Conservation (phyloP, 23 tunicate species). For the Clavelina lepadiformis region DNA sequence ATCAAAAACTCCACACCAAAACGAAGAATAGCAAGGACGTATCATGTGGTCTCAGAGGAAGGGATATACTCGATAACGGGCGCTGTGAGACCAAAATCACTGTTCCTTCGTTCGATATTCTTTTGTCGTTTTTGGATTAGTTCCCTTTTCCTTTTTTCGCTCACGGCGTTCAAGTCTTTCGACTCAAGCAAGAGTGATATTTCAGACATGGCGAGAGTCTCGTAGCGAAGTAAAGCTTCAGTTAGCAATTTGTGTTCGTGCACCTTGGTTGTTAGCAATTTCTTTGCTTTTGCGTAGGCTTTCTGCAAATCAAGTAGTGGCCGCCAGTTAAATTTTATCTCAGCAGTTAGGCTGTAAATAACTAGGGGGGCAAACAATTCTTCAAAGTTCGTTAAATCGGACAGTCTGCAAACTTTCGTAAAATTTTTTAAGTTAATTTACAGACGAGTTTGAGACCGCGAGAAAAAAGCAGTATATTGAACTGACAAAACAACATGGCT, state of each 20-base stretch:
- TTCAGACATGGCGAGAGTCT: slow-evolving; percentile 45
- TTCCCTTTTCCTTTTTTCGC: slow-evolving; percentile 13
- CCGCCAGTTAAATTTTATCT: too few species aligned
- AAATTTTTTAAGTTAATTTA: too few species aligned
- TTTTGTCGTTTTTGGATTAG: slow-evolving; percentile 2
- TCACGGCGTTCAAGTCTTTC: slow-evolving; percentile 3
- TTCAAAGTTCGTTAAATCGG: too few species aligned
- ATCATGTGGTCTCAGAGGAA: too few species aligned
- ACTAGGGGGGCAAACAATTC: too few species aligned
- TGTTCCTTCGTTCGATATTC: not conserved
- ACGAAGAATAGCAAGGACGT: too few species aligned
- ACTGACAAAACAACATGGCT: too few species aligned
- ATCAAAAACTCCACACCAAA: too few species aligned
- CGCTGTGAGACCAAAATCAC: not conserved
- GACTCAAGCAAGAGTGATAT: slow-evolving; percentile 22
- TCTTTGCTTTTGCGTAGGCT: slow-evolving; percentile 57
- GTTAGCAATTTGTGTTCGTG: slow-evolving; percentile 63
- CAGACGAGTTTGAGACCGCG: too few species aligned
- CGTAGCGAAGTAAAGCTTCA: slow-evolving; percentile 58
- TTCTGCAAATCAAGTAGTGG: slow-evolving; percentile 6
- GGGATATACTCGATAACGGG: slow-evolving; percentile 32
- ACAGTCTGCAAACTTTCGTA: too few species aligned
- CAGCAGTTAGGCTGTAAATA: too few species aligned
- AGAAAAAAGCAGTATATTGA: too few species aligned
- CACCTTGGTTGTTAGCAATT: slow-evolving; percentile 22